phyloP scores from a whole-genome alignment of 2,888 invertebrate species.

The Zaprionus bogoriensis region DNA sequence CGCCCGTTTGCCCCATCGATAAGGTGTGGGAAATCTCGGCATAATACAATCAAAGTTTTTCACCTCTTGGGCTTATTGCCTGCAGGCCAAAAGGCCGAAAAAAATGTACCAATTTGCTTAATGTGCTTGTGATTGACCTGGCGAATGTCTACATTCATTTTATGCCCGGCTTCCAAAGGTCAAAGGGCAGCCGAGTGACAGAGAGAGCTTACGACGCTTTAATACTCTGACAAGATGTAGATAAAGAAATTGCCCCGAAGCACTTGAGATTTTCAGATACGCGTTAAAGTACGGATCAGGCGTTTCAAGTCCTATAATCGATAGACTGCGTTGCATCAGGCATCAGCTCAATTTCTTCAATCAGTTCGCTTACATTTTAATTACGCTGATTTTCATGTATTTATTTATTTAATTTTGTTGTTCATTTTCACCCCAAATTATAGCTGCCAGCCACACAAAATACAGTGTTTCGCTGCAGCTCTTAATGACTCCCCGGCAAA shows the following conservation, averaged over 20 bases:
- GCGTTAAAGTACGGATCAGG: too few species aligned
- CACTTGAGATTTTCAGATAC: too few species aligned
- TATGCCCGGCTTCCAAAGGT: constrained; percentile 17
- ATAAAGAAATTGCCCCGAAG: too few species aligned
- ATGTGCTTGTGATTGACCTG: constrained; percentile 67
- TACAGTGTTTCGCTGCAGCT: constrained; percentile 3
- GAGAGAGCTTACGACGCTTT: not conserved
- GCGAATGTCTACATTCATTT: constrained; percentile 16
- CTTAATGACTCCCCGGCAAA: constrained; percentile 39
- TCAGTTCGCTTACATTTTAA: constrained; percentile 31
- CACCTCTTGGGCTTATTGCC: constrained; percentile 54
- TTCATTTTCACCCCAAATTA: constrained; percentile 8
- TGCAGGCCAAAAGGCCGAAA: constrained; percentile 20
- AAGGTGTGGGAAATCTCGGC: constrained; percentile 60
- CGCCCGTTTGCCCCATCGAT: constrained; percentile 1
- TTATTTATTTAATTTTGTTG: constrained; percentile 43
- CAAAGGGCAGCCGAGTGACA: constrained; percentile 18
- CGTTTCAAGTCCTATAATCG: too few species aligned
- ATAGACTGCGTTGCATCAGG: too few species aligned
- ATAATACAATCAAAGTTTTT: constrained; percentile 70
- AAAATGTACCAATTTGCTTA: constrained; percentile 67
- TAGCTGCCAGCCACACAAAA: constrained; percentile 20
- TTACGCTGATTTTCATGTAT: constrained; percentile 23
- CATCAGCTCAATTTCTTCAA: not conserved
- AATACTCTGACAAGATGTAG: not conserved